phyloP scores from a whole-genome alignment of 1,140 invertebrate species.

The Drosophila ironensis region DNA sequence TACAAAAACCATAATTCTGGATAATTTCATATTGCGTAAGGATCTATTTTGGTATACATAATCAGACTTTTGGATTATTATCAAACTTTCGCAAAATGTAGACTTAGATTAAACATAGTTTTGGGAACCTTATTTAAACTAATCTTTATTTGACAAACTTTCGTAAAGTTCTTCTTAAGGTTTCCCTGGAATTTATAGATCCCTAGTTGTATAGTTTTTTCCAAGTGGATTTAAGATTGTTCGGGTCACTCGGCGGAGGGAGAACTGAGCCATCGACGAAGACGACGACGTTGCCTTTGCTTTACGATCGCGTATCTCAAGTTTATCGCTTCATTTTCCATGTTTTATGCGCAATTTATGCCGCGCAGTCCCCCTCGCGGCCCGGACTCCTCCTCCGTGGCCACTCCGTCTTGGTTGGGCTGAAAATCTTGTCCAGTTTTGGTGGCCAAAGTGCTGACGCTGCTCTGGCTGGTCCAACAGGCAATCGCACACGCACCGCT shows the following conservation, averaged over 20 bases:
- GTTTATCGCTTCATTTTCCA: slow-evolving; percentile 80
- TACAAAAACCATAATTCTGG: too few relatives aligned
- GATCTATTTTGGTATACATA: too few relatives aligned
- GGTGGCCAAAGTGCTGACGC: slow-evolving; percentile 52
- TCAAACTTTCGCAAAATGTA: too few relatives aligned
- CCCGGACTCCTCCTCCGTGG: not conserved
- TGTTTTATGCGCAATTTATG: slow-evolving; percentile 80
- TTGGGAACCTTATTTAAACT: too few relatives aligned
- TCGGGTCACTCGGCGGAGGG: slow-evolving; percentile 10
- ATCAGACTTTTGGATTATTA: too few relatives aligned
- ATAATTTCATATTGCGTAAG: too few relatives aligned
- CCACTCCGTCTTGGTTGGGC: too few relatives aligned
- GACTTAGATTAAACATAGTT: too few relatives aligned
- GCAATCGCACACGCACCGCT: slow-evolving; percentile 71
- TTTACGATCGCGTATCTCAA: slow-evolving; percentile 80
- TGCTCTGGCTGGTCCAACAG: slow-evolving; percentile 65
- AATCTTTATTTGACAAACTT: too few relatives aligned
- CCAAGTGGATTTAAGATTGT: not conserved
- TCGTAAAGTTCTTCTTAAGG: too few relatives aligned
- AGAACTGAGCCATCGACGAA: slow-evolving; percentile 16
- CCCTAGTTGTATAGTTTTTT: not conserved
- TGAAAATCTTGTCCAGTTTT: slow-evolving; percentile 9
- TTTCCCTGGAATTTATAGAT: too few relatives aligned
- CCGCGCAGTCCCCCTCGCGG: slow-evolving; percentile 41
- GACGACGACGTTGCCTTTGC: slow-evolving; percentile 66